Evolutionary conservation across 1,140 invertebrate species (phyloP).

Genomic region (Pseudomyrmex cubaensis): DNA sequence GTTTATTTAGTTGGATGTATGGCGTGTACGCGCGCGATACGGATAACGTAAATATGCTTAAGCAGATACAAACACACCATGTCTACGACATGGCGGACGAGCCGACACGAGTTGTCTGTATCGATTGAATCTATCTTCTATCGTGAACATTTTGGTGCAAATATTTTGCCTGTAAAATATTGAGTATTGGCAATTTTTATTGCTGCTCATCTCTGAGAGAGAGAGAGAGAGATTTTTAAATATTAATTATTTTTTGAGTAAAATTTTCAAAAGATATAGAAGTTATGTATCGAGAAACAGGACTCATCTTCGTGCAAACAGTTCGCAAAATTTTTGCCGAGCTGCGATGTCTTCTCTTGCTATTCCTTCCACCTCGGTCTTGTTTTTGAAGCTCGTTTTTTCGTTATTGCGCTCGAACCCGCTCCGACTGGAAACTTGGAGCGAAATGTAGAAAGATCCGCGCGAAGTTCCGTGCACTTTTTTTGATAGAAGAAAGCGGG

Average conservation of each 20-base stretch:
- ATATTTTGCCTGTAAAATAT: background rate
- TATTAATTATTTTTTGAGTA: constrained; percentile 2
- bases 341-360: background rate
- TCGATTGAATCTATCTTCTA: background rate
- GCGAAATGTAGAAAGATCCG: constrained; percentile 31
- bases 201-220: background rate
- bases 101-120: constrained; percentile 16
- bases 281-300: background rate
- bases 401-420: constrained; percentile 4
- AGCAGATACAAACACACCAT: background rate
- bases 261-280: background rate
- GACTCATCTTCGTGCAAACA: background rate
- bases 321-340: background rate
- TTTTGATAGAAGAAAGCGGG: constrained; percentile 24
- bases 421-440: constrained; percentile 2
- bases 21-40: background rate
- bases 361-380: background rate
- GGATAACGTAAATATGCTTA: constrained; percentile 46
- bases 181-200: background rate
- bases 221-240: constrained; percentile 5
- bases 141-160: constrained; percentile 4
- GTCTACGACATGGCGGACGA: constrained; percentile 11
- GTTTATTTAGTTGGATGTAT: constrained; percentile 24
- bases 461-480: constrained; percentile 6
- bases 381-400: constrained; percentile 38